phyloP scores from a whole-genome alignment of 1,140 invertebrate species.

The Holcopasites calliopsidis region DNA sequence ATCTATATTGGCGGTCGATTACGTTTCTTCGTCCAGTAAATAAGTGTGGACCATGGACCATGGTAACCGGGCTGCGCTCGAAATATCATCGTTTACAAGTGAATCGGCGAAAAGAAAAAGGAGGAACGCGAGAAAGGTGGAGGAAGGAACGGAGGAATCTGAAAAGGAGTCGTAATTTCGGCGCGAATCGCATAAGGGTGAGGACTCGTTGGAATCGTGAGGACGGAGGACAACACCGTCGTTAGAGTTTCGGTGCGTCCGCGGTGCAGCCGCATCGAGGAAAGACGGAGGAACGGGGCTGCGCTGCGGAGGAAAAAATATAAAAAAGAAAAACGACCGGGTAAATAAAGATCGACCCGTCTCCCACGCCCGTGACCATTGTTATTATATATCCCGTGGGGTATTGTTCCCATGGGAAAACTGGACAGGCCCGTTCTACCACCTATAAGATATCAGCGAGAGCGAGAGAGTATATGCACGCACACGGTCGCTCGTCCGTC shows the following conservation, averaged over 20 bases:
- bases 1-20: slow-evolving; percentile 43
- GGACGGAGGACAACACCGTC: slow-evolving; percentile 12
- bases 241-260: slow-evolving; percentile 4
- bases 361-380: slow-evolving; percentile 71
- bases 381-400: slow-evolving; percentile 73
- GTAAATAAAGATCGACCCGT: slow-evolving; percentile 73
- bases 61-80: slow-evolving; percentile 12
- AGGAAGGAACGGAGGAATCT: slow-evolving; percentile 34
- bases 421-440: slow-evolving; percentile 70
- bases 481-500: slow-evolving; percentile 6
- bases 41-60: slow-evolving; percentile 33
- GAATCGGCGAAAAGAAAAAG: slow-evolving; percentile 20
- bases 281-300: background rate
- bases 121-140: background rate
- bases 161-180: slow-evolving; percentile 48
- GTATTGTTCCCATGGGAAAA: slow-evolving; percentile 76
- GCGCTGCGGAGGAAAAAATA: slow-evolving; percentile 20
- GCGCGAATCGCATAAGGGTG: slow-evolving; percentile 44
- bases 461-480: slow-evolving; percentile 29
- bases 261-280: background rate
- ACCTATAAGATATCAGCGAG: slow-evolving; percentile 49
- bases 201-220: slow-evolving; percentile 8
- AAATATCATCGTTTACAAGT: slow-evolving; percentile 46
- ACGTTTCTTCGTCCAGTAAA: slow-evolving; percentile 38
- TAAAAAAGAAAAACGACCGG: slow-evolving; percentile 59